phyloP scores from a whole-genome alignment of 2,113 vertebrate species.

The Pteropus alecto region DNA sequence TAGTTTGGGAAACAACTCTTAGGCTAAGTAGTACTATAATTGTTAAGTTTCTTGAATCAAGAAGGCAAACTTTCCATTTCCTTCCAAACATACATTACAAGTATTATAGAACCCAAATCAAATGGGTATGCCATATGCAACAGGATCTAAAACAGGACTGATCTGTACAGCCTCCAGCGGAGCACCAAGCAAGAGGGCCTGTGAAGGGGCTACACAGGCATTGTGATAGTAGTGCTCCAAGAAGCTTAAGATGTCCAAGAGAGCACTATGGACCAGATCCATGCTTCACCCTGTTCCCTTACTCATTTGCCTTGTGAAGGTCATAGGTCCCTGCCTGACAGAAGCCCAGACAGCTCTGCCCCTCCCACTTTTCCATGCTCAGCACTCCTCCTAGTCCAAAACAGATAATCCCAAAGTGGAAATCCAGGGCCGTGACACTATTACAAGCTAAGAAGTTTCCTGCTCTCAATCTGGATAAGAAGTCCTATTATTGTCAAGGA shows the following conservation, averaged over 20 bases:
- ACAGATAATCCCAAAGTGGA: not conserved
- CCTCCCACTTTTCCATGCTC: not conserved
- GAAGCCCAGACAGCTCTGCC: not conserved
- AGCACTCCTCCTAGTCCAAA: not conserved
- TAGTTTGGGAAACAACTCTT: not conserved
- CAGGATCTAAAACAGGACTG: not conserved
- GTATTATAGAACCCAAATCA: not conserved
- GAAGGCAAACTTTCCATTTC: slow-evolving; percentile 2
- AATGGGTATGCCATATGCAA: not conserved
- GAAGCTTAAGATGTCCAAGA: not conserved
- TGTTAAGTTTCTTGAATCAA: not conserved
- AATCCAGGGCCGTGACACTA: not conserved
- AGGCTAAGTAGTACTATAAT: not conserved
- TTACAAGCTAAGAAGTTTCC: not conserved
- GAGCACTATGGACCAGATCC: not conserved
- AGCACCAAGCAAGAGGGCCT: not conserved
- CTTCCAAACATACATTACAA: not conserved
- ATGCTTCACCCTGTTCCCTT: not conserved
- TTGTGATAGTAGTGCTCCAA: not conserved
- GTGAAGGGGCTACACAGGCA: not conserved
- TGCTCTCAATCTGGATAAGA: slow-evolving; percentile 82
- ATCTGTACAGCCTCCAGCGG: not conserved
- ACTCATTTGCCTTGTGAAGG: not conserved
- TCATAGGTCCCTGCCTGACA: not conserved
- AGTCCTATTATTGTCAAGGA: slow-evolving; percentile 82